Evolutionary conservation across 1,140 invertebrate species (phyloP).

Genomic region (Pogonomyrmex californicus): DNA sequence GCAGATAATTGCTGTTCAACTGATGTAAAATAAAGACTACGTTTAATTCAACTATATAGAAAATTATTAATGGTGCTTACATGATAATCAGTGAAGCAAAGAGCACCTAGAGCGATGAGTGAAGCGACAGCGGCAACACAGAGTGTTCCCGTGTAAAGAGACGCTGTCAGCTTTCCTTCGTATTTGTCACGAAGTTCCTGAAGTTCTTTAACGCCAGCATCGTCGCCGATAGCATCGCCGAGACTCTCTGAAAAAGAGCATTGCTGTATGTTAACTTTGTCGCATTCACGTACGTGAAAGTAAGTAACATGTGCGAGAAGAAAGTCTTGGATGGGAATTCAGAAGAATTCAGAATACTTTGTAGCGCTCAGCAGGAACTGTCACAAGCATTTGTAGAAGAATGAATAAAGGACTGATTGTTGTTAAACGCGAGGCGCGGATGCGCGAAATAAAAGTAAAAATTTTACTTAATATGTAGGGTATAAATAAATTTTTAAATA

Average conservation of each 20-base stretch:
- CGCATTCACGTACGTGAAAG: neutral
- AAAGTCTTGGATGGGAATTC: neutral
- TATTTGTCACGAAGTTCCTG: constrained; percentile 84
- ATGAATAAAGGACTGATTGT: no score
- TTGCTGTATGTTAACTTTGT: neutral
- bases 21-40: neutral
- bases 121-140: constrained; percentile 80
- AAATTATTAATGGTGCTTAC: constrained; percentile 47
- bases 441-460: no score
- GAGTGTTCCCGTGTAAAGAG: constrained; percentile 83
- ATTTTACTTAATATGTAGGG: neutral
- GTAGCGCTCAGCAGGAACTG: neutral
- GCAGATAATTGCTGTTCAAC: neutral
- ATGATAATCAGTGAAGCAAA: constrained; percentile 68
- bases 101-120: constrained; percentile 78
- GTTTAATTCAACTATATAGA: neutral
- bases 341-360: neutral
- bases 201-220: constrained; percentile 79
- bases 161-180: constrained; percentile 84
- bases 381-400: no score
- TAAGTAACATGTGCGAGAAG: neutral
- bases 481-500: no score
- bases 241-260: constrained; percentile 72
- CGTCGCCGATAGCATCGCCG: constrained; percentile 69
- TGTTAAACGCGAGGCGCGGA: no score